These are phyloP conservation scores for Drosophila yooni DNA, from an alignment of 2,888 invertebrate species.

Conservation along the genomic window DNA sequence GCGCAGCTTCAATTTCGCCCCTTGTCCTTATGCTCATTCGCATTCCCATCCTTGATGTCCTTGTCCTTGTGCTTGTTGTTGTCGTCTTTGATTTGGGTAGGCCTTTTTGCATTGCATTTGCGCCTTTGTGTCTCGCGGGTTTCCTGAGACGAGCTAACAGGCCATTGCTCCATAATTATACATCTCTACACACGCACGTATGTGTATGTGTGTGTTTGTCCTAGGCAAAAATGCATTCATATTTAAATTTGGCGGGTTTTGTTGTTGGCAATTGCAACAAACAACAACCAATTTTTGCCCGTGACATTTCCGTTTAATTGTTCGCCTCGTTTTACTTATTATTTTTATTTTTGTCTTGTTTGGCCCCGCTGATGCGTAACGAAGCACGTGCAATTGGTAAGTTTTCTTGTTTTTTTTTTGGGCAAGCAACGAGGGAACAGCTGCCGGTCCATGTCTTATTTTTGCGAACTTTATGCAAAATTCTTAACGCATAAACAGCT, in stretches of 20 bases:
- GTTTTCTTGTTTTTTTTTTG: neutral
- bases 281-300: conserved; percentile 11
- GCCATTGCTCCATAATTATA: conserved; percentile 50
- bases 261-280: conserved; percentile 59
- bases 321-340: conserved; percentile 16
- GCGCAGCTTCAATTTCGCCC: conserved; percentile 40
- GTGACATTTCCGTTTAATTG: conserved; percentile 76
- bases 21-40: conserved; percentile 40
- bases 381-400: conserved; percentile 34
- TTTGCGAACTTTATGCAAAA: conserved; percentile 59
- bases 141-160: conserved; percentile 46
- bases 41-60: conserved; percentile 17
- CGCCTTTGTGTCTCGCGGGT: conserved; percentile 66
- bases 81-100: conserved; percentile 73
- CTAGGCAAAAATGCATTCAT: conserved; percentile 62
- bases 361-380: conserved; percentile 17
- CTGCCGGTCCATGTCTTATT: conserved; percentile 49
- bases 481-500: conserved; percentile 73
- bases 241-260: conserved; percentile 45
- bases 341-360: conserved; percentile 30
- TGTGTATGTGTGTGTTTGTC: conserved; percentile 13
- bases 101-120: conserved; percentile 48
- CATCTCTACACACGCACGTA: neutral
- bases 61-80: conserved; percentile 39
- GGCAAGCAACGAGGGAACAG: conserved; percentile 28